These are phyloP conservation scores for Heliconius hortense DNA, from an alignment of 2,888 invertebrate species.

Conservation along the genomic window DNA sequence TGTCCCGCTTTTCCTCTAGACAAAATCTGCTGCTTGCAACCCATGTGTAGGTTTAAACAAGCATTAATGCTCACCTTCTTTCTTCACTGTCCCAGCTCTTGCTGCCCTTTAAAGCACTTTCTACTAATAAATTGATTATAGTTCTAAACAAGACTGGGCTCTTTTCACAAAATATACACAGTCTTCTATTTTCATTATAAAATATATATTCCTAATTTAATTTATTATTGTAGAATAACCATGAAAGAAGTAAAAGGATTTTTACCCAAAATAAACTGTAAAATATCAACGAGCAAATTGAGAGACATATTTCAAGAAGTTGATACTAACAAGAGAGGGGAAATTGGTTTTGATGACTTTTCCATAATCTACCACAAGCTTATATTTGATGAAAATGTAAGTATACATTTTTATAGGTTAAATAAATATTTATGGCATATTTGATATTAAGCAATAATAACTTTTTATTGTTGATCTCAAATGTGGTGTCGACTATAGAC, in stretches of 20 bases:
- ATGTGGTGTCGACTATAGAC: no score
- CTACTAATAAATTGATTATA: no score
- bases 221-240: slow-evolving; percentile 82
- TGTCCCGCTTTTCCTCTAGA: no score
- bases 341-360: slow-evolving; percentile 96
- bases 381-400: slow-evolving; percentile 90
- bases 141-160: no score
- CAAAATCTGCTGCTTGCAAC: no score
- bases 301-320: slow-evolving; percentile 93
- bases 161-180: no score
- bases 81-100: no score
- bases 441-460: not conserved
- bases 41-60: no score
- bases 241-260: slow-evolving; percentile 95
- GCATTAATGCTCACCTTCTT: no score
- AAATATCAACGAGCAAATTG: slow-evolving; percentile 92
- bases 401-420: slow-evolving; percentile 47
- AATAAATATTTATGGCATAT: not conserved
- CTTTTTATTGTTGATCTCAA: no score
- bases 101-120: no score
- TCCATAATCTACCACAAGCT: slow-evolving; percentile 91
- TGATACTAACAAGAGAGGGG: slow-evolving; percentile 88
- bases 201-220: not conserved
- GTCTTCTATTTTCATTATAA: no score
- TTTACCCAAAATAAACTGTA: slow-evolving; percentile 93